Evolutionary conservation across 2,888 invertebrate species (phyloP), one percentile per base, ranked within the genome.

Genomic region (Pharmacophagus antenor): DNA sequence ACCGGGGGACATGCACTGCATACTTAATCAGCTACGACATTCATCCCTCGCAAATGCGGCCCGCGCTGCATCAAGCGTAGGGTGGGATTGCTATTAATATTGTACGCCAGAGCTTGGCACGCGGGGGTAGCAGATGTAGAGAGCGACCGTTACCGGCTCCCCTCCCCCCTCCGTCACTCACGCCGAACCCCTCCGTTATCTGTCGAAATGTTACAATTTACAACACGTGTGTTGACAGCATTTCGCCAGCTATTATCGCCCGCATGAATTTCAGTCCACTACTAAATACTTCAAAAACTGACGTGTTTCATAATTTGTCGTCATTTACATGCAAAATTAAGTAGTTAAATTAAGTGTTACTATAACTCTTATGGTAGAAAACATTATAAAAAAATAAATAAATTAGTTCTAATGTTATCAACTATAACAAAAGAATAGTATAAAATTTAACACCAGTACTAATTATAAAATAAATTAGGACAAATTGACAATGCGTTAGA

Each of bases 161-260:
- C 31, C 8, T 27, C 27, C 27, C 7, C 27, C 31, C 12, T 85
- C 85, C 44, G n/a, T n/a, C n/a, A n/a, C n/a, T n/a, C n/a, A n/a
- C n/a, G n/a, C n/a, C n/a, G n/a, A n/a, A n/a, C n/a, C n/a, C n/a
- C n/a, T n/a, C n/a, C n/a, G n/a, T n/a, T 86, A 85, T 88, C 83
- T 80, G 76, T 78, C 77, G 69, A 70, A 81, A 85, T 77, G 84
- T 85, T 81, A 73, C 22, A 86, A 86, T 81, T 80, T 81, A 65
- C 77, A 85, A 89, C 88, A 85, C 85, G 86, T 88, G 86, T 77
- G 88, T 82, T 85, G 82, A 86, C 86, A 84, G 76, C 80, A 77
- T 82, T 84, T 84, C 10, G 31, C 8, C 20, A 85, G 79, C 74
- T 46, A n/a, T 76, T 76, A 73, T 73, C 77, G 74, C 85, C 85